phyloP scores from a whole-genome alignment of 2,888 invertebrate genomes.

The Limnephilus rhombicus region DNA sequence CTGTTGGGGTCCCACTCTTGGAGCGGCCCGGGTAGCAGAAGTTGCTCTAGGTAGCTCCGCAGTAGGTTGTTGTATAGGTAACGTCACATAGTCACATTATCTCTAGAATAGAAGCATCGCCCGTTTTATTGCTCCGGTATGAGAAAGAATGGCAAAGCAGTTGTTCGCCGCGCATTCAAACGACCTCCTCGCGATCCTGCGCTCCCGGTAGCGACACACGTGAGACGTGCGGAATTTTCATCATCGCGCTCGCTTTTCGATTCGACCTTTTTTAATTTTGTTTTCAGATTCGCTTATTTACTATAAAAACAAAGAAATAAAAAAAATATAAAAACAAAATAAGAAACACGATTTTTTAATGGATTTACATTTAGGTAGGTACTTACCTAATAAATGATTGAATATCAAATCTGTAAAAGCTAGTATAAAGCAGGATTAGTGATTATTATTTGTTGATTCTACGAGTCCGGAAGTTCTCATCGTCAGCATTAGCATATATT shows the following conservation, averaged over 20 bases:
- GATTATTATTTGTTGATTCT: no score
- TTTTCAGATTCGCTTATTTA: not conserved
- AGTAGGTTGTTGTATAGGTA: not conserved
- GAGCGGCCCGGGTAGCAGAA: not conserved
- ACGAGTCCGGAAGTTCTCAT: no score
- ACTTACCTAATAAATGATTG: no score
- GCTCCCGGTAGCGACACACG: not conserved
- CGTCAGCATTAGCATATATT: no score
- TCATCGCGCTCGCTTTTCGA: not conserved
- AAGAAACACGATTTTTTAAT: not conserved
- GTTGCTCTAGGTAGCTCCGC: not conserved
- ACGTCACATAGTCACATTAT: not conserved
- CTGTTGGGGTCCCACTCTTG: not conserved
- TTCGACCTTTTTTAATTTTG: not conserved
- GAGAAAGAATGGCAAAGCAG: slow-evolving; percentile 34
- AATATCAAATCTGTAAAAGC: no score
- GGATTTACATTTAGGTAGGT: no score
- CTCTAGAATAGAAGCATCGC: slow-evolving; percentile 32
- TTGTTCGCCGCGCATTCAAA: slow-evolving; percentile 46
- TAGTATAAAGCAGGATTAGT: no score
- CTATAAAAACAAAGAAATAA: no score
- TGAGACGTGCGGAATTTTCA: slow-evolving; percentile 4
- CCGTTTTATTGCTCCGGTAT: slow-evolving; percentile 50
- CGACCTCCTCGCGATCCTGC: slow-evolving; percentile 44
- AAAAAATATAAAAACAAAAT: no score